These are phyloP conservation scores for Odobenus rosmarus DNA, from an alignment of 2,113 vertebrate genomes.

Conservation along the genomic window DNA sequence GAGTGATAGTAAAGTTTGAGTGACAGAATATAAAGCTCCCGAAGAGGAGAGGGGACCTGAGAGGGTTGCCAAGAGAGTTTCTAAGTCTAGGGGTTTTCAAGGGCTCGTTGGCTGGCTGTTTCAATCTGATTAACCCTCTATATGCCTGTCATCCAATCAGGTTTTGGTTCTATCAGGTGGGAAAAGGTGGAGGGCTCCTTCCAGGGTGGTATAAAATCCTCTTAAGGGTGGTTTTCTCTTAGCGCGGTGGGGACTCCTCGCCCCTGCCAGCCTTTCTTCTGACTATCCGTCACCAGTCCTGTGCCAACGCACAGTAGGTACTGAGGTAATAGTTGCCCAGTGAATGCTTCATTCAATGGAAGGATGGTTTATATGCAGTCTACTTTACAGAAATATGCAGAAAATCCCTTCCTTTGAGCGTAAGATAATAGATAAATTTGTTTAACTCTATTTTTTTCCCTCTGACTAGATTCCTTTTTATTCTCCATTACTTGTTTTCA, in stretches of 20 bases:
- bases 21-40: not conserved
- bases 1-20: not conserved
- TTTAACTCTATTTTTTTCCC: not conserved
- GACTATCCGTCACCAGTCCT: not conserved
- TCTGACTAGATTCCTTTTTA: not conserved
- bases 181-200: not conserved
- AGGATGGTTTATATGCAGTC: not conserved
- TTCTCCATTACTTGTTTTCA: not conserved
- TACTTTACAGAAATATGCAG: not conserved
- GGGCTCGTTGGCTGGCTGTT: not conserved
- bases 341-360: not conserved
- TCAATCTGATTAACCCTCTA: not conserved
- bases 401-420: not conserved
- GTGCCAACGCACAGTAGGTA: not conserved
- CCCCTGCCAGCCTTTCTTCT: not conserved
- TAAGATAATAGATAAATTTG: not conserved
- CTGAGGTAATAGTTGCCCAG: not conserved
- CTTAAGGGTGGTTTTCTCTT: not conserved
- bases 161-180: not conserved
- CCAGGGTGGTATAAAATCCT: not conserved
- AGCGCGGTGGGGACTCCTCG: not conserved
- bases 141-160: not conserved
- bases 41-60: not conserved
- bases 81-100: not conserved
- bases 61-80: not conserved